Evolutionary conservation across 2,797 vertebrate species (phyloP).

Genomic region (Phrynocephalus guinanensis): DNA sequence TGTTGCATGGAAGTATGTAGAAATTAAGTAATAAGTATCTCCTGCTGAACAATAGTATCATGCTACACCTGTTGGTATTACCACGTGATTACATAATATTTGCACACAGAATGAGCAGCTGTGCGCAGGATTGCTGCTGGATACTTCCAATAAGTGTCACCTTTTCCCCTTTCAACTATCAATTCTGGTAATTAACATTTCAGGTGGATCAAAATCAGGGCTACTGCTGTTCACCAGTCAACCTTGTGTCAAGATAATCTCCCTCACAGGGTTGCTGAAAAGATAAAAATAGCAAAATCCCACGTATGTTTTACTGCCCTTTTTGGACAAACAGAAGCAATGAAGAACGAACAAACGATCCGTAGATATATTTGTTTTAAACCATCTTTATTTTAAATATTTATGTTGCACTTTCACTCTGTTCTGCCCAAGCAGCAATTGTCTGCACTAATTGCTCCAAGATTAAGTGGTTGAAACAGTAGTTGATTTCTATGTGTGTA

Average conservation of each 20-base stretch:
- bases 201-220: neutral
- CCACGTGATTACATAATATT: neutral
- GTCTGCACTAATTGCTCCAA: neutral
- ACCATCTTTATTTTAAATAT: neutral
- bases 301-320: neutral
- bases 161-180: neutral
- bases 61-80: neutral
- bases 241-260: neutral
- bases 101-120: slow-evolving; percentile 4
- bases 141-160: neutral
- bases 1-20: neutral
- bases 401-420: neutral
- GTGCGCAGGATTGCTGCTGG: neutral
- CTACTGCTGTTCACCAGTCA: neutral
- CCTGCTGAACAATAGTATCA: neutral
- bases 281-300: neutral
- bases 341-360: neutral
- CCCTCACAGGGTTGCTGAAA: neutral
- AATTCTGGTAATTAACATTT: neutral
- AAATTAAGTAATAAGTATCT: neutral
- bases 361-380: neutral
- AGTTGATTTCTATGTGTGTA: neutral
- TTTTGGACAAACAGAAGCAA: neutral
- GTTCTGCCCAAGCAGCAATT: neutral
- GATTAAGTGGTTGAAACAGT: neutral